Conservation (phyloP, 2,797 vertebrate genomes). For the Triplophysa bombifrons region DNA sequence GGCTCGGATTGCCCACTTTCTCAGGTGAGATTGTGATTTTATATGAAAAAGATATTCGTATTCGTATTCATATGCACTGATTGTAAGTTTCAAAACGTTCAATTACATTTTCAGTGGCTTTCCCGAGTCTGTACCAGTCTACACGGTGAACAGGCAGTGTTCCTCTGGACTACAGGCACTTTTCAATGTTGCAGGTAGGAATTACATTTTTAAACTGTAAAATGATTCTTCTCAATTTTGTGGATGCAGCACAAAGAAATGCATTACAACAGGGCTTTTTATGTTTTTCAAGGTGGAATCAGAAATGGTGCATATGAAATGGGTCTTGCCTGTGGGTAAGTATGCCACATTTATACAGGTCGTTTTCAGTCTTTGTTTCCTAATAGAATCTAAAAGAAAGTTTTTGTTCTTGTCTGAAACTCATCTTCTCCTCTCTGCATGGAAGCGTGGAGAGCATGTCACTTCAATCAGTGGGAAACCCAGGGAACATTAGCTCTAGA, state of each 20-base stretch:
- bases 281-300: conserved; percentile 85
- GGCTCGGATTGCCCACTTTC: conserved; percentile 87
- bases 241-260: background rate
- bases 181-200: conserved; percentile 87
- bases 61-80: background rate
- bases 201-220: background rate
- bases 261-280: background rate
- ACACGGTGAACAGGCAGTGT: conserved; percentile 87
- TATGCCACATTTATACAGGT: conserved; percentile 23
- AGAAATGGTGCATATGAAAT: conserved; percentile 86
- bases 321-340: conserved; percentile 95
- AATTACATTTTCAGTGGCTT: conserved; percentile 79
- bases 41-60: background rate
- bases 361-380: background rate
- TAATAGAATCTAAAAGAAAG: background rate
- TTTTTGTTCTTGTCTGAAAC: background rate
- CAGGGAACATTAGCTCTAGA: conserved; percentile 83
- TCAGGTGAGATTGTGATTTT: conserved; percentile 79
- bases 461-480: conserved; percentile 67
- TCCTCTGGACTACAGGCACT: conserved; percentile 93
- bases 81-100: background rate
- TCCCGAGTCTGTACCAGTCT: conserved; percentile 86
- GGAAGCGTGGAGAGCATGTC: conserved; percentile 91
- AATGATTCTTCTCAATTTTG: background rate
- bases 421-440: background rate